These are phyloP conservation scores for Drosophila limbata DNA, from an alignment of 2,888 invertebrate genomes.

Conservation along the genomic window DNA sequence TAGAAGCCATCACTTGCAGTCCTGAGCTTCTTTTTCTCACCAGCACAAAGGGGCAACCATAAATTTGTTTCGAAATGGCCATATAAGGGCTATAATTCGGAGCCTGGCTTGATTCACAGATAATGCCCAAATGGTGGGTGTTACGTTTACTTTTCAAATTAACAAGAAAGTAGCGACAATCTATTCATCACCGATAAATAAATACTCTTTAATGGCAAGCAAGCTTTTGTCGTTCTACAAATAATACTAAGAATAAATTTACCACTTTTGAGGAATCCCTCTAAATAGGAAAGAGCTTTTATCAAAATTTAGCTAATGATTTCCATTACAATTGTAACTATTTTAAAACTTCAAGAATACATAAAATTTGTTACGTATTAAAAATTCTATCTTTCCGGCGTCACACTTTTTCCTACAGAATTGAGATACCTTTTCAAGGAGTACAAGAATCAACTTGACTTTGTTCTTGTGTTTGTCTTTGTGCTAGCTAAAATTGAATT, in stretches of 20 bases:
- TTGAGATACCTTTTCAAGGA: neutral
- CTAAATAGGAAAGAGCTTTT: too few relatives aligned
- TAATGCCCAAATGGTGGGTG: slow-evolving; percentile 58
- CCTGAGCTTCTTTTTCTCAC: slow-evolving; percentile 39
- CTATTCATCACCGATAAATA: neutral
- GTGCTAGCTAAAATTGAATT: slow-evolving; percentile 47
- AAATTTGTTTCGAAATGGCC: slow-evolving; percentile 67
- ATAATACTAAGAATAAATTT: too few relatives aligned
- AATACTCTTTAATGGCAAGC: slow-evolving; percentile 15
- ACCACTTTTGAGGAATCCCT: too few relatives aligned
- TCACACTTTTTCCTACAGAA: neutral
- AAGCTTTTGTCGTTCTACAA: neutral
- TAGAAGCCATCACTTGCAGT: slow-evolving; percentile 70
- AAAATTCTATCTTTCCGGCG: neutral
- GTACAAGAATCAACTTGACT: neutral
- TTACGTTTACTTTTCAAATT: slow-evolving; percentile 63
- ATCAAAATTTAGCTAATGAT: too few relatives aligned
- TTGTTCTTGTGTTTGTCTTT: slow-evolving; percentile 12
- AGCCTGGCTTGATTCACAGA: slow-evolving; percentile 54
- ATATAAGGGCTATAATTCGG: slow-evolving; percentile 48
- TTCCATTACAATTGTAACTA: too few relatives aligned
- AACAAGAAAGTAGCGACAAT: slow-evolving; percentile 32
- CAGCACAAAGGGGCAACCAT: slow-evolving; percentile 44
- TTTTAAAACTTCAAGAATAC: too few relatives aligned
- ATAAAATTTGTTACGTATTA: too few relatives aligned